Evolutionary conservation across 2,797 vertebrate species (phyloP).

Genomic region (Spinus pinus): DNA sequence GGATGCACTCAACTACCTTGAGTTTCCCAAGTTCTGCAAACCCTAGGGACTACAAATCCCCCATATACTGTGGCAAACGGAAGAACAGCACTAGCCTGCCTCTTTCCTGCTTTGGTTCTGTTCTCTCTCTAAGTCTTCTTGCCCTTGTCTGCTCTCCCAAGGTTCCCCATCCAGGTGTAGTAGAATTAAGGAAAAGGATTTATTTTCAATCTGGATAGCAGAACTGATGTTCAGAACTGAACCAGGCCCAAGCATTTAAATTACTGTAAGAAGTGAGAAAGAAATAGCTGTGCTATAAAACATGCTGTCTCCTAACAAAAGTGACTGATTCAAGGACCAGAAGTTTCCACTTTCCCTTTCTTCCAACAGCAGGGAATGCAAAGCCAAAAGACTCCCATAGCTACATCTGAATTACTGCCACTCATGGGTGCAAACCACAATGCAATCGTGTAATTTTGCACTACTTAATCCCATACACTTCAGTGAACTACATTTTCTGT

Average conservation of each 20-base stretch:
- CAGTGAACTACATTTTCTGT: background rate
- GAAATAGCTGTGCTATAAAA: background rate
- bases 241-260: background rate
- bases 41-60: background rate
- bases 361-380: background rate
- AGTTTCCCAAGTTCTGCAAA: background rate
- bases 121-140: background rate
- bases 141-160: background rate
- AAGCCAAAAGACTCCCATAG: background rate
- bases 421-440: background rate
- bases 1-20: background rate
- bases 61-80: accelerated
- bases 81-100: background rate
- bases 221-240: background rate
- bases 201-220: background rate
- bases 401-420: background rate
- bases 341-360: background rate
- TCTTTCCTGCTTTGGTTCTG: background rate
- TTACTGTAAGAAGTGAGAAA: background rate
- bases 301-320: background rate
- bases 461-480: background rate
- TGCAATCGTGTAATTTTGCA: background rate
- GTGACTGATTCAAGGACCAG: background rate
- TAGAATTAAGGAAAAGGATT: background rate
- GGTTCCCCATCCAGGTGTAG: background rate